Percentiles rank a stretch among this genome's conserved stretches.
Evolutionary conservation across 2,888 invertebrate species (phyloP).

Genomic region (Metopia argyrocephala): DNA sequence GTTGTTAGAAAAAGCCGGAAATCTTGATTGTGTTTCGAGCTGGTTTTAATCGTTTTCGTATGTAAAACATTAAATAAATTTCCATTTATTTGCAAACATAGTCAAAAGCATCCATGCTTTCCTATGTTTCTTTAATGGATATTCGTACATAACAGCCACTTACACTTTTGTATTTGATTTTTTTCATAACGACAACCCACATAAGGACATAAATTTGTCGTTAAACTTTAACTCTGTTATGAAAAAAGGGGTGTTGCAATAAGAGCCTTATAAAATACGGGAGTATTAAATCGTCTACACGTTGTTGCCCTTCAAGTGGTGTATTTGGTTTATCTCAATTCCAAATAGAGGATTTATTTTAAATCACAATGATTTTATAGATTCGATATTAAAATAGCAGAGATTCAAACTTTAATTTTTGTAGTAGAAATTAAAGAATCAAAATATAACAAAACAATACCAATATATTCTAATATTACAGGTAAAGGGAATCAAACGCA

Average conservation of each 20-base stretch:
- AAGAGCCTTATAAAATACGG: no score
- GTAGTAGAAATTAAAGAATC: no score
- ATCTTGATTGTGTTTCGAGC: slow-evolving; percentile 62
- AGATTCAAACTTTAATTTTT: no score
- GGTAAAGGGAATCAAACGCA: no score
- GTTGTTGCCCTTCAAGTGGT: no score
- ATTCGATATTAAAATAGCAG: no score
- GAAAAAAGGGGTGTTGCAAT: not conserved
- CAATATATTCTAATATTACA: no score
- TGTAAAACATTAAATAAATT: slow-evolving; percentile 69
- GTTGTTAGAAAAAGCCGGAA: slow-evolving; percentile 49
- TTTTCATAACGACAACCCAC: not conserved
- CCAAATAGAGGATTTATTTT: no score
- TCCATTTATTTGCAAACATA: slow-evolving; percentile 62
- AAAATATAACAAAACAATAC: no score
- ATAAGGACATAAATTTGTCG: not conserved
- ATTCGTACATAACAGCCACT: slow-evolving; percentile 12
- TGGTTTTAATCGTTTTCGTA: slow-evolving; percentile 68
- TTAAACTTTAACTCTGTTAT: not conserved
- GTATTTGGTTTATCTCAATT: no score
- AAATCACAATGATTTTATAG: no score
- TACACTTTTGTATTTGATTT: not conserved
- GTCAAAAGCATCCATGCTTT: slow-evolving; percentile 17
- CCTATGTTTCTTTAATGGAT: slow-evolving; percentile 43
- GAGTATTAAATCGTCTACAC: no score